phyloP scores from a whole-genome alignment of 2,888 invertebrate species.

The Lepidochitona cinerea region DNA sequence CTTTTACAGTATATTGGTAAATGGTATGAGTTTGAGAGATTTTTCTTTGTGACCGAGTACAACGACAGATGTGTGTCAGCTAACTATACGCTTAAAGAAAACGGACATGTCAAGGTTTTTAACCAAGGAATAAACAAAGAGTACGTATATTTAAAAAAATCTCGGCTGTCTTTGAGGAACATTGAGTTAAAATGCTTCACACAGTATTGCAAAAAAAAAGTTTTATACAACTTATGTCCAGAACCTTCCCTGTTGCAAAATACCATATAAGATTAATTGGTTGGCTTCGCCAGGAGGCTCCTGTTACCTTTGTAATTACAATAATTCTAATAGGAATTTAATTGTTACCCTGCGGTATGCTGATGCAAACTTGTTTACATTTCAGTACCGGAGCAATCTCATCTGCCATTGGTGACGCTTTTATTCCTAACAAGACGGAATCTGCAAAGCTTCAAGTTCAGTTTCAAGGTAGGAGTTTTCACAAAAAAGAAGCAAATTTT shows the following conservation, averaged over 20 bases:
- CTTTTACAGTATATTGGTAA: slow-evolving; percentile 33
- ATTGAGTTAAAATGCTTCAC: neutral
- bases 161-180: no score
- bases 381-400: neutral
- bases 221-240: no score
- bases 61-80: slow-evolving; percentile 30
- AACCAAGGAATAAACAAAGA: slow-evolving; percentile 20
- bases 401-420: neutral
- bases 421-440: neutral
- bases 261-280: no score
- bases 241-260: no score
- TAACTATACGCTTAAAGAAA: slow-evolving; percentile 23
- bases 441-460: neutral
- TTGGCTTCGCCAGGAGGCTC: no score
- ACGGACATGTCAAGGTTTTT: slow-evolving; percentile 25
- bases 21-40: slow-evolving; percentile 37
- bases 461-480: neutral
- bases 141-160: slow-evolving; percentile 15
- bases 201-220: no score
- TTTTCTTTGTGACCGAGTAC: slow-evolving; percentile 28
- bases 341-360: no score
- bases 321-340: no score
- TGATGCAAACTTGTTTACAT: neutral
- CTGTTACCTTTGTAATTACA: no score
- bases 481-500: neutral